These are phyloP conservation scores for Thymelicus sylvestris DNA, from an alignment of 2,888 invertebrate species.

Conservation along the genomic window DNA sequence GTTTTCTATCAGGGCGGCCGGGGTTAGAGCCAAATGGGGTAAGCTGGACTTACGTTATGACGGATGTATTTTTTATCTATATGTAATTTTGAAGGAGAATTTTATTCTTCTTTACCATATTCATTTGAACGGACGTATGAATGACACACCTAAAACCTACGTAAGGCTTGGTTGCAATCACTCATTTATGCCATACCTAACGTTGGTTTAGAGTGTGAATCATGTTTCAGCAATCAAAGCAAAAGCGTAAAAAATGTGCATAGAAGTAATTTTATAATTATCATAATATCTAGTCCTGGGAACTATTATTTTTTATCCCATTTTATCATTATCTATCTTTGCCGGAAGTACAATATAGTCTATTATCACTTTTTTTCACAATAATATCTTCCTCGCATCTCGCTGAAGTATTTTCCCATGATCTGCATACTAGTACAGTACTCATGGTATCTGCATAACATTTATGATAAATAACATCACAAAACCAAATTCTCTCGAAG, in stretches of 20 bases:
- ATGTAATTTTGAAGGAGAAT: constrained; percentile 2
- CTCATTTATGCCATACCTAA: constrained; percentile 23
- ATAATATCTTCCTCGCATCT: not conserved
- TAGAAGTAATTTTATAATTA: not conserved
- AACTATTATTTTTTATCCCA: not conserved
- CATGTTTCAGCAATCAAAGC: too few relatives aligned
- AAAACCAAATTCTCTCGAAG: constrained; percentile 39
- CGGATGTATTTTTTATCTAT: not conserved
- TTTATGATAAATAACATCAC: constrained; percentile 41
- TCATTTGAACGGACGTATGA: constrained; percentile 19
- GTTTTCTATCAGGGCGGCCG: not conserved
- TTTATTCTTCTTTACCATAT: constrained; percentile 5
- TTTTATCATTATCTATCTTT: not conserved
- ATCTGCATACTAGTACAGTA: constrained; percentile 15
- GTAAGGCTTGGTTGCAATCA: constrained; percentile 16
- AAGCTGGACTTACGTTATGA: not conserved
- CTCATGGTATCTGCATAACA: constrained; percentile 21
- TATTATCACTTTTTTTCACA: constrained; percentile 5
- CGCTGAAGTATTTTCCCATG: constrained; percentile 22
- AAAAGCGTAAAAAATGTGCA: too few relatives aligned
- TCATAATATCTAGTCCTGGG: not conserved
- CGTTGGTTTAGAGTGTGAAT: not conserved
- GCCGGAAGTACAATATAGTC: not conserved
- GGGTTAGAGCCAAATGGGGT: not conserved
- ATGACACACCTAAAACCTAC: constrained; percentile 21